These are phyloP conservation scores for Leptinotarsa texana DNA, from an alignment of 1,140 invertebrate genomes.

Conservation along the genomic window DNA sequence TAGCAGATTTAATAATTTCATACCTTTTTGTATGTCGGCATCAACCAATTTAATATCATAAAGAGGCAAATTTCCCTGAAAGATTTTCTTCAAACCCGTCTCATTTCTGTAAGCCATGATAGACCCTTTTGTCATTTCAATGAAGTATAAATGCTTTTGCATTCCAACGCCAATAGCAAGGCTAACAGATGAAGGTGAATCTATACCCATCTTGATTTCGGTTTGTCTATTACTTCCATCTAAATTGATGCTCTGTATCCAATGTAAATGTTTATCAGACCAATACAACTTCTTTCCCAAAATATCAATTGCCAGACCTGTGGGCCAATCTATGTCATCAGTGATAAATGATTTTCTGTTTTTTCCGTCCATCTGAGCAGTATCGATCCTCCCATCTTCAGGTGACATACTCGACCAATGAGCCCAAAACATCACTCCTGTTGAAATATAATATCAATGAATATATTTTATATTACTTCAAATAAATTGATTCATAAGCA, in stretches of 20 bases:
- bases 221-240: slow-evolving; percentile 71
- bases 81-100: slow-evolving; percentile 54
- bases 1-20: not conserved
- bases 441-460: not conserved
- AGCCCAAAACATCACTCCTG: slow-evolving; percentile 75
- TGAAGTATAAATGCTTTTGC: slow-evolving; percentile 69
- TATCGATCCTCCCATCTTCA: slow-evolving; percentile 63
- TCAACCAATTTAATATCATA: slow-evolving; percentile 69
- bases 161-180: slow-evolving; percentile 63
- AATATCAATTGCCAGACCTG: slow-evolving; percentile 83
- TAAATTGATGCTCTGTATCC: slow-evolving; percentile 77
- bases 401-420: slow-evolving; percentile 70
- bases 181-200: slow-evolving; percentile 77
- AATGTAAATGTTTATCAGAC: slow-evolving; percentile 73
- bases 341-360: slow-evolving; percentile 60
- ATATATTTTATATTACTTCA: too few species aligned
- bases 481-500: too few species aligned
- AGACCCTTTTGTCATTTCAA: slow-evolving; percentile 66
- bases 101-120: slow-evolving; percentile 59
- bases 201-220: slow-evolving; percentile 62
- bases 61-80: slow-evolving; percentile 61
- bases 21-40: slow-evolving; percentile 33
- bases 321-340: slow-evolving; percentile 77
- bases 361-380: slow-evolving; percentile 81
- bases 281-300: slow-evolving; percentile 74